Evolutionary conservation across 2,797 vertebrate species (phyloP).

Genomic region (Caiman crocodilus): DNA sequence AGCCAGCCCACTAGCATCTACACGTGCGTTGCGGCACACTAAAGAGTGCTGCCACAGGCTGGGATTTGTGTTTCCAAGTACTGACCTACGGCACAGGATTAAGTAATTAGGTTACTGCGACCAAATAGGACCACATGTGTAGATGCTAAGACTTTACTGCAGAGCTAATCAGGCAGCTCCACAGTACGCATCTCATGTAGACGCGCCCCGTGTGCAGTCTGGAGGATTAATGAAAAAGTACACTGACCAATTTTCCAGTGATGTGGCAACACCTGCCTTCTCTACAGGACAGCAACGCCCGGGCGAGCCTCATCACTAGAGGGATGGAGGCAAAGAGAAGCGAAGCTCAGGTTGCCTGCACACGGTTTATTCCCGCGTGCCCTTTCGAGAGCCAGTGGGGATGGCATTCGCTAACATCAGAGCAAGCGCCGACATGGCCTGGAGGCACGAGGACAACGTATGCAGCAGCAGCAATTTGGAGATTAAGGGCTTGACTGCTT

Average conservation of each 20-base stretch:
- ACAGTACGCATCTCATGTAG: too few relatives aligned
- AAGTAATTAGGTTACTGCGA: too few relatives aligned
- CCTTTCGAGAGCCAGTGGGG: background rate
- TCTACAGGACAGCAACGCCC: constrained; percentile 1
- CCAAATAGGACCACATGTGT: too few relatives aligned
- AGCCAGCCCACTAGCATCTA: too few relatives aligned
- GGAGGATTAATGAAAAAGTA: constrained; percentile 8
- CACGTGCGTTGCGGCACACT: too few relatives aligned
- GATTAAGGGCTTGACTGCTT: background rate
- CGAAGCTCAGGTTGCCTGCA: constrained; percentile 49
- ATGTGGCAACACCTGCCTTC: background rate
- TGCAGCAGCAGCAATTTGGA: background rate
- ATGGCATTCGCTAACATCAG: constrained; percentile 19
- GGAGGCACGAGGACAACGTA: constrained; percentile 15
- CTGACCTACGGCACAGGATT: too few relatives aligned
- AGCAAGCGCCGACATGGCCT: constrained; percentile 13
- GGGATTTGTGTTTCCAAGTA: too few relatives aligned
- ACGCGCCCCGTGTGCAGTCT: background rate
- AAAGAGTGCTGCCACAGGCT: too few relatives aligned
- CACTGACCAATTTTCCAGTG: background rate
- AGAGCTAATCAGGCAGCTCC: too few relatives aligned
- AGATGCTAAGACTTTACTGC: too few relatives aligned
- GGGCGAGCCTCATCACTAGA: constrained; percentile 8
- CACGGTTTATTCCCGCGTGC: background rate
- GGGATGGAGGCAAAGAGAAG: constrained; percentile 43